phyloP scores from a whole-genome alignment of 1,140 invertebrate species.

The Papilio xuthus region DNA sequence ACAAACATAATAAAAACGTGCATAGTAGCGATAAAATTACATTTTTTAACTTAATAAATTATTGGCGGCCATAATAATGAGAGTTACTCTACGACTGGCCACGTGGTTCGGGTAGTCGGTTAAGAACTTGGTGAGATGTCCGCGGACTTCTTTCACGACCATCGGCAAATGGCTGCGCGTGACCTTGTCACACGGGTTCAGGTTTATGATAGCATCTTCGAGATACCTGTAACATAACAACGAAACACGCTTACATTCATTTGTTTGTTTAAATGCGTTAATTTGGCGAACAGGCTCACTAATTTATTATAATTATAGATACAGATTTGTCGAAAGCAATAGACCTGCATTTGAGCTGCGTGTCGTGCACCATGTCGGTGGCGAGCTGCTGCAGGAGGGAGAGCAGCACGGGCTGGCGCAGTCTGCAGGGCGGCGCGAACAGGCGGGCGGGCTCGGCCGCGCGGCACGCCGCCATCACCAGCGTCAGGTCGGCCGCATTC shows the following conservation, averaged over 20 bases:
- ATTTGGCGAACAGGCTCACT: background rate
- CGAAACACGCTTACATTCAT: too few species aligned
- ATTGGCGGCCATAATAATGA: constrained; percentile 90
- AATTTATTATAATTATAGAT: too few species aligned
- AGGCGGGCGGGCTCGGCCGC: constrained; percentile 88
- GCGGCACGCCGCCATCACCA: constrained; percentile 93
- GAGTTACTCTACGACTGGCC: constrained; percentile 85
- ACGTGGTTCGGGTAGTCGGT: constrained; percentile 86
- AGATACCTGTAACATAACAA: constrained; percentile 86
- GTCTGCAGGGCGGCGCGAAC: constrained; percentile 85
- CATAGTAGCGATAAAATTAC: constrained; percentile 24
- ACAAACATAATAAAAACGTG: constrained; percentile 27
- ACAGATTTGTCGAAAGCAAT: background rate
- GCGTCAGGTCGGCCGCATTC: constrained; percentile 89
- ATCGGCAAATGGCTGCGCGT: constrained; percentile 90
- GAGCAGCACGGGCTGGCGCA: constrained; percentile 92
- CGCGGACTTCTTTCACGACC: constrained; percentile 88
- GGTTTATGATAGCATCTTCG: constrained; percentile 91
- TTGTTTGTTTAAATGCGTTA: too few species aligned
- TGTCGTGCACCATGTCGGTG: constrained; percentile 91
- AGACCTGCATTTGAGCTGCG: constrained; percentile 94
- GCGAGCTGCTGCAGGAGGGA: constrained; percentile 96
- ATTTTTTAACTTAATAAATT: constrained; percentile 71
- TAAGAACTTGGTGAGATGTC: constrained; percentile 87
- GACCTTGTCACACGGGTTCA: constrained; percentile 87